Evolutionary conservation across 2,113 vertebrate genomes (phyloP).

Genomic region (Apteryx owenii): DNA sequence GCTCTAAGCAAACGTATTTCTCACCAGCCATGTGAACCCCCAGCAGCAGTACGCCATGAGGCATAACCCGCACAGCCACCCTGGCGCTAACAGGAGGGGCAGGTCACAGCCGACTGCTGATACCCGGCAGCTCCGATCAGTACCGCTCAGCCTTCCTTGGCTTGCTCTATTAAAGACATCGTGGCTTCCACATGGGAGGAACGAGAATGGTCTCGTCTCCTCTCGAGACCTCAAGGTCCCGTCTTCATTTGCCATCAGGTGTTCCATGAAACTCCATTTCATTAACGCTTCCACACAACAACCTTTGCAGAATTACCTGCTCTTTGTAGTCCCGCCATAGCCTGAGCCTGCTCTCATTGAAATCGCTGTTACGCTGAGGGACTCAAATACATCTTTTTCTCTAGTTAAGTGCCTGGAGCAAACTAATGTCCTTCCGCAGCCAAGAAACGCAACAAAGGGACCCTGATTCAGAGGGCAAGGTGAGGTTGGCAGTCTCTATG

Average conservation of each 20-base stretch:
- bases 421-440: constrained; percentile 19
- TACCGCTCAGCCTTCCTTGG: background rate
- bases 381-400: background rate
- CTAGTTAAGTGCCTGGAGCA: background rate
- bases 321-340: background rate
- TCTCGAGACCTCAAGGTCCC: background rate
- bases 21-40: background rate
- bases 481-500: constrained; percentile 12
- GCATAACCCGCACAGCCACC: background rate
- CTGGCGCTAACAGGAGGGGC: background rate
- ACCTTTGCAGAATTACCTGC: background rate
- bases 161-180: constrained; percentile 1
- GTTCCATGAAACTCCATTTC: background rate
- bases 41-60: background rate
- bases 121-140: background rate
- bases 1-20: background rate
- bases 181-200: background rate
- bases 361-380: background rate
- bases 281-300: background rate
- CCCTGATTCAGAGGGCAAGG: background rate
- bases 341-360: background rate
- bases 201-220: background rate
- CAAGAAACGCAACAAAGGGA: background rate
- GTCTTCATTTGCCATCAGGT: background rate
- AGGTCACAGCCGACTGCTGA: background rate